Evolutionary conservation across 2,113 vertebrate genomes (phyloP).

Genomic region (Plestiodon gilberti): DNA sequence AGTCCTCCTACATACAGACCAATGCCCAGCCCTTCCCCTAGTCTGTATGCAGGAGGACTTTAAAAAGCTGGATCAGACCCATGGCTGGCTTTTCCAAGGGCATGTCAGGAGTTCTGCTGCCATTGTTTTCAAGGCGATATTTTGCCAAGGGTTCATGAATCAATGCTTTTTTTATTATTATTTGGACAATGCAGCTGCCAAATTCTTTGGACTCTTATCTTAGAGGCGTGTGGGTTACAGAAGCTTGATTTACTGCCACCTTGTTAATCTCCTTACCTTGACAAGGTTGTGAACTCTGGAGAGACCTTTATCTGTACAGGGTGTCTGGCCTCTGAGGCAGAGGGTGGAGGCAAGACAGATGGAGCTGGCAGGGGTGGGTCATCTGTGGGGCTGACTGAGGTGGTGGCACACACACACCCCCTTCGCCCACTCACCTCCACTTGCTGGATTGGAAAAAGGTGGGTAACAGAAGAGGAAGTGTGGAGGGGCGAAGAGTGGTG

Average conservation of each 20-base stretch:
- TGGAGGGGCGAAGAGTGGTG: too few relatives aligned
- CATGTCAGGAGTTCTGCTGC: background rate
- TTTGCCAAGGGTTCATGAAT: background rate
- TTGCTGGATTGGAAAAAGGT: too few relatives aligned
- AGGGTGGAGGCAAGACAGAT: too few relatives aligned
- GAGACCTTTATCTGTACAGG: background rate
- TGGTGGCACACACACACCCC: too few relatives aligned
- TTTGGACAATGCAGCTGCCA: background rate
- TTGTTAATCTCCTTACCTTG: background rate
- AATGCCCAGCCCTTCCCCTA: background rate
- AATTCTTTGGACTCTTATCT: constrained; percentile 5
- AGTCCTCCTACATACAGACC: too few relatives aligned
- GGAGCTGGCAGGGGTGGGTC: too few relatives aligned
- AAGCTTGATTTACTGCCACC: background rate
- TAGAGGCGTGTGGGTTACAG: background rate
- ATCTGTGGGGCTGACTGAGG: too few relatives aligned
- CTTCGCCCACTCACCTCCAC: too few relatives aligned
- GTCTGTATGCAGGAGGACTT: too few relatives aligned
- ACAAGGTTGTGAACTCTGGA: background rate
- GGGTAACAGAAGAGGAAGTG: too few relatives aligned
- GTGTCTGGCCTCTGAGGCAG: background rate
- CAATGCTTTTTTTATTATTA: constrained; percentile 2
- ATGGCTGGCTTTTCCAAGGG: too few relatives aligned
- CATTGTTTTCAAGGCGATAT: background rate
- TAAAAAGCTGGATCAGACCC: too few relatives aligned